Evolutionary conservation across 37 sponge, comb jelly and placozoan species (phyloP).

Genomic region (Beroe forskalii): DNA sequence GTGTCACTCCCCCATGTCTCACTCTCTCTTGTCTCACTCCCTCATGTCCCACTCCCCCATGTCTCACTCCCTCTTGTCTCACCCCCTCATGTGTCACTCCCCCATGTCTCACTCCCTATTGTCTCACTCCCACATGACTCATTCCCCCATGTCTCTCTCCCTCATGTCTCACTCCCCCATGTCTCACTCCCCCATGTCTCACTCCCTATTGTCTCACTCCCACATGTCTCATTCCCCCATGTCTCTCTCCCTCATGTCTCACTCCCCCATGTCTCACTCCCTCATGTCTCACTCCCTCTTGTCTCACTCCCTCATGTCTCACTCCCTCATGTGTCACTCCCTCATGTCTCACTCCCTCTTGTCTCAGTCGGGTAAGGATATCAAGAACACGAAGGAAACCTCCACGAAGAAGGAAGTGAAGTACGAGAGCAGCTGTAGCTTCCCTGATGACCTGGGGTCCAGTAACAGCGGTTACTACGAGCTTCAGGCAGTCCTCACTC

Average conservation of each 20-base stretch:
- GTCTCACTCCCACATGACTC: neutral
- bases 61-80: neutral
- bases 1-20: neutral
- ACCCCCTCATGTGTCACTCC: no score
- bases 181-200: no score
- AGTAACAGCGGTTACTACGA: constrained; percentile 96
- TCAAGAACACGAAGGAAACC: constrained; percentile 79
- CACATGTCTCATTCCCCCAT: constrained; percentile 2
- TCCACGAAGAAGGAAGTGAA: constrained; percentile 47
- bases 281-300: no score
- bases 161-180: no score
- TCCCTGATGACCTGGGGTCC: constrained; percentile 87
- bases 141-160: neutral
- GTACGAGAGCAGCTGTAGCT: constrained; percentile 73
- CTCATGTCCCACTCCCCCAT: no score
- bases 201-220: no score
- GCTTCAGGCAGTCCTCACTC: constrained; percentile 91
- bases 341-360: neutral
- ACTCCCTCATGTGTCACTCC: no score
- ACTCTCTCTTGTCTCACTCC: neutral
- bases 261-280: no score
- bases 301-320: no score
- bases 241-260: no score
- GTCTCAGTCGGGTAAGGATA: constrained; percentile 68
- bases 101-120: neutral